A percentile compares a stretch with the other conserved stretches of the same genome.
These are phyloP conservation scores for Barbus barbus DNA, from an alignment of 2,113 vertebrate species.

Conservation along the genomic window DNA sequence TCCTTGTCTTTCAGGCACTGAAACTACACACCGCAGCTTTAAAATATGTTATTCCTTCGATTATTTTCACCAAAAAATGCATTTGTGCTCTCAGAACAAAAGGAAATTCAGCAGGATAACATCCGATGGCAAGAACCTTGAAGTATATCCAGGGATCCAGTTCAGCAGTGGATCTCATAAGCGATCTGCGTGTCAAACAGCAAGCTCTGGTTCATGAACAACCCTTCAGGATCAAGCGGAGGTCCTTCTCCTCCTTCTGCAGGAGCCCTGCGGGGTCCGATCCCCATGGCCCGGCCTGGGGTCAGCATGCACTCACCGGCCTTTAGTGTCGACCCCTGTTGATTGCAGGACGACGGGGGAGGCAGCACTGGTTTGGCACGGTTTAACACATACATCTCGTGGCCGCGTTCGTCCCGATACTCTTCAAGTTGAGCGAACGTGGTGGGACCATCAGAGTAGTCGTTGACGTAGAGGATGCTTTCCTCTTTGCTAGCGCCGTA, in stretches of 20 bases:
- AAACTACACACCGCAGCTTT: slow-evolving; percentile 7
- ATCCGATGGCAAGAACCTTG: background rate
- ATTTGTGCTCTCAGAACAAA: slow-evolving; percentile 39
- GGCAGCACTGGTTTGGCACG: slow-evolving; percentile 77
- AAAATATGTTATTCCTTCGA: background rate
- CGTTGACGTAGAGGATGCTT: slow-evolving; percentile 85
- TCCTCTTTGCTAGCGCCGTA: slow-evolving; percentile 78
- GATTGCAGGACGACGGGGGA: slow-evolving; percentile 63
- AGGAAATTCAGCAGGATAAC: slow-evolving; percentile 26
- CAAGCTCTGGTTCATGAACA: slow-evolving; percentile 78
- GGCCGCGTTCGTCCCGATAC: slow-evolving; percentile 82
- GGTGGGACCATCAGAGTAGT: slow-evolving; percentile 88
- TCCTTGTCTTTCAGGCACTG: too few relatives aligned
- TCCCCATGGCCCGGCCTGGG: slow-evolving; percentile 62
- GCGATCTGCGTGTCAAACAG: slow-evolving; percentile 82
- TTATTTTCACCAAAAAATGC: background rate
- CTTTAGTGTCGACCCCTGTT: slow-evolving; percentile 66
- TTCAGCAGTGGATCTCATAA: slow-evolving; percentile 87
- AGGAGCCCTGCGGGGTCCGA: slow-evolving; percentile 69
- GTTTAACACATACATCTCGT: slow-evolving; percentile 90
- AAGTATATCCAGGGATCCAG: slow-evolving; percentile 4
- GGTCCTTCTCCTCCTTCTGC: slow-evolving; percentile 74
- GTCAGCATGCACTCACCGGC: slow-evolving; percentile 71
- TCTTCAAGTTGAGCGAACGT: slow-evolving; percentile 89
- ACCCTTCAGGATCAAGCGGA: slow-evolving; percentile 72